Evolutionary conservation across 1,140 invertebrate species (phyloP).

Genomic region (Drosophila punjabiensis): DNA sequence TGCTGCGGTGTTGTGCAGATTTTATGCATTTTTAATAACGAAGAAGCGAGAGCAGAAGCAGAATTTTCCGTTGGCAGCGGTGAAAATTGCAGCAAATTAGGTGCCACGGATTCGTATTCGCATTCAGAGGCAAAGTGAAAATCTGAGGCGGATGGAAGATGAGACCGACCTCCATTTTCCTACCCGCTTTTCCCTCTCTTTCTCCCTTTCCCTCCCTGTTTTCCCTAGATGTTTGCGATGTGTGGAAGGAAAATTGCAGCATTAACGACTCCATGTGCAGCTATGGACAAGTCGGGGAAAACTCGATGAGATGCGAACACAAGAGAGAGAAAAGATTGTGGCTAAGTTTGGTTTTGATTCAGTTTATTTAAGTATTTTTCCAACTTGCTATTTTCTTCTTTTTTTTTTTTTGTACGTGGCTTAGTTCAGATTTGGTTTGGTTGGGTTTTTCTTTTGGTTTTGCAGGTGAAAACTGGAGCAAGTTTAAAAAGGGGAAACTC

Average conservation of each 20-base stretch:
- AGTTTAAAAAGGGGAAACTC: constrained; percentile 34
- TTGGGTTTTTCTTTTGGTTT: constrained; percentile 25
- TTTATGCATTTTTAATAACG: constrained; percentile 77
- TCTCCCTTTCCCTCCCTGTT: not conserved
- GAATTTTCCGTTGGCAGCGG: constrained; percentile 57
- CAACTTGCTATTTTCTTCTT: constrained; percentile 11
- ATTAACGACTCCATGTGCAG: constrained; percentile 71
- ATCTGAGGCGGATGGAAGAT: constrained; percentile 23
- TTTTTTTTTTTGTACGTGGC: constrained; percentile 25
- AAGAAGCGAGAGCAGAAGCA: constrained; percentile 26
- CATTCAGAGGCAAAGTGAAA: constrained; percentile 20
- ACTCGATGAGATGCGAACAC: constrained; percentile 19
- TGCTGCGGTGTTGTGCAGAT: constrained; percentile 43
- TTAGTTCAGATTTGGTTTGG: constrained; percentile 27
- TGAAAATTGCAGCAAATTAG: constrained; percentile 79
- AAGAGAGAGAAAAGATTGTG: constrained; percentile 45
- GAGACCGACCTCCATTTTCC: constrained; percentile 33
- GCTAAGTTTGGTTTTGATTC: constrained; percentile 56
- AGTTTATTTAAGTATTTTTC: constrained; percentile 32
- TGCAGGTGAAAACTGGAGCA: constrained; percentile 51
- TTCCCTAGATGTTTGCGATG: constrained; percentile 36
- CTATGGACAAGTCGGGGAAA: constrained; percentile 36
- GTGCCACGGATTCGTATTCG: constrained; percentile 53
- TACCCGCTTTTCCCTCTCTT: constrained; percentile 3
- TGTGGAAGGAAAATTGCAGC: constrained; percentile 51